Evolutionary conservation across 2,888 invertebrate genomes (phyloP).

Genomic region (Erynnis tages): DNA sequence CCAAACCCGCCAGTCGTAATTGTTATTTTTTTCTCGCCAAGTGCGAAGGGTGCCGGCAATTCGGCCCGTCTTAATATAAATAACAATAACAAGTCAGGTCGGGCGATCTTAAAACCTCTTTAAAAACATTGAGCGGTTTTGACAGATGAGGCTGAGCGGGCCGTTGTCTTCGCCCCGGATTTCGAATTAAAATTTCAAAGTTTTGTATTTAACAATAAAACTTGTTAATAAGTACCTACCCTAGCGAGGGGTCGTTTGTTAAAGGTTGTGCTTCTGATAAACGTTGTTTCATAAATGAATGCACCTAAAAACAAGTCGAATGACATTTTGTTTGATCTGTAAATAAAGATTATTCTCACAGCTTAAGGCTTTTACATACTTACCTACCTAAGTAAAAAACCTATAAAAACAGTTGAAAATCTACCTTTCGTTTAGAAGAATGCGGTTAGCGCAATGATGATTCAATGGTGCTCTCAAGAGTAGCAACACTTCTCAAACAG

Average conservation of each 20-base stretch:
- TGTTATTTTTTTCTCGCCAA: constrained; percentile 56
- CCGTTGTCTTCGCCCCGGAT: constrained; percentile 48
- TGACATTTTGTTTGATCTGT: no score
- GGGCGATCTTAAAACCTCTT: constrained; percentile 62
- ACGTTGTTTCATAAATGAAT: no score
- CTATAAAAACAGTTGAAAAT: no score
- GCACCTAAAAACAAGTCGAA: neutral
- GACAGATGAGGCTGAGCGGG: constrained; percentile 63
- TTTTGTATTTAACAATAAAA: constrained; percentile 24
- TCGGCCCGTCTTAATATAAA: constrained; percentile 72
- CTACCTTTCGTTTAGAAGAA: no score
- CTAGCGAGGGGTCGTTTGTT: neutral
- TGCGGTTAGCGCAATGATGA: no score
- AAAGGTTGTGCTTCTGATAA: neutral
- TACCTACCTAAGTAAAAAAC: no score
- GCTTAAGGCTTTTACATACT: no score
- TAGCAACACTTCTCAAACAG: no score
- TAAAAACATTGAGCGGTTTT: constrained; percentile 70
- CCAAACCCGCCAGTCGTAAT: constrained; percentile 36
- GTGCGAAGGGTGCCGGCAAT: constrained; percentile 73
- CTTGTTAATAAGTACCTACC: constrained; percentile 13
- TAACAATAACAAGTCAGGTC: constrained; percentile 72
- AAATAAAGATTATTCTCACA: no score
- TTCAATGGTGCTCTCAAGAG: no score
- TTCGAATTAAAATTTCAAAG: constrained; percentile 36